Evolutionary conservation across 2,888 invertebrate species (phyloP), one percentile per base, ranked within the genome.

Genomic region (Stictocephala bisonia): DNA sequence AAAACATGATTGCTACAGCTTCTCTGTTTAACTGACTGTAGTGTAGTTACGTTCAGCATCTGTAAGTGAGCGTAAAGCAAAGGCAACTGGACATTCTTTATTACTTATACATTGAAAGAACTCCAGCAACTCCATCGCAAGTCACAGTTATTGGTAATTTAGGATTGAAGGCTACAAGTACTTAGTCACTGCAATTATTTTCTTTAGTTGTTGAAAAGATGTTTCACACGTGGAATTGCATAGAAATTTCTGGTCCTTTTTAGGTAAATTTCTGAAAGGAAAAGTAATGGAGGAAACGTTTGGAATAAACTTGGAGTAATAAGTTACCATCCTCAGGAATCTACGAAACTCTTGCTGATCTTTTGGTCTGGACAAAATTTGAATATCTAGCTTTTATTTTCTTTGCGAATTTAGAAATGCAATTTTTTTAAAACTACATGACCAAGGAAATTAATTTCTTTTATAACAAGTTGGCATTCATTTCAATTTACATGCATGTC

Each of bases 261-360:
- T 18, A 2, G 48, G 50, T 15, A 67, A 18, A 48, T 67, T n/a
- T 13, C 27, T 26, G 13, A 67, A 50, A 48, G 48, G 67, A 18
- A 22, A 13, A 15, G 67, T 67, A 6, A 67, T 18, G 20, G 44
- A 48, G 18, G 44, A 67, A 29, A 22, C 29, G 7, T 22, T 26
- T 11, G 67, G 67, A n/a, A 66, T 48, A 24, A 40, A 66, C 44
- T 66, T 66, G 9, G 40, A 66, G 26, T 66, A 66, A 26, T 40
- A 44, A 15, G 44, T 66, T 44, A 64, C 64, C 2, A 64, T n/a
- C 6, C 66, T 26, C 3, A 66, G 41, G 13, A 66, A 41, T 15
- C 15, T 66, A 1, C 29, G 29, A 9, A 56, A 15, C 4, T 56
- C 56, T 15, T 56, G 29, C 3, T 18, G 18, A 1, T n/a, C n/a